Percentiles rank a stretch among this genome's conserved stretches.
These are phyloP conservation scores for Martes martes DNA, from an alignment of 2,113 vertebrate genomes.

Conservation along the genomic window DNA sequence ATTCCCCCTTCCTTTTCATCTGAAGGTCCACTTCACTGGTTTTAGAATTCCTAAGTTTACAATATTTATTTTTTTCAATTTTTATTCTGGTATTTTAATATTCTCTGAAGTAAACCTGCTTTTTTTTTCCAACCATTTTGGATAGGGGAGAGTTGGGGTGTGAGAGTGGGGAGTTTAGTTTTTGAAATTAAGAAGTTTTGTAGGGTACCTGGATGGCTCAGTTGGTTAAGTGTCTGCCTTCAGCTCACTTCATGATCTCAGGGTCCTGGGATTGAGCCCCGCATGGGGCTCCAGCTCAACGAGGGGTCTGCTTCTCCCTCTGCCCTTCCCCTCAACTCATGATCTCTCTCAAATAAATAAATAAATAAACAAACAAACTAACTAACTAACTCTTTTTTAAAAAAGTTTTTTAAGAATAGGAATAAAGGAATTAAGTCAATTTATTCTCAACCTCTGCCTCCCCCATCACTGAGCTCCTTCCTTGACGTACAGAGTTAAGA, in stretches of 20 bases:
- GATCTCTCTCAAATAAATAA: not conserved
- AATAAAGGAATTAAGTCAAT: not conserved
- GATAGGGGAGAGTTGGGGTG: not conserved
- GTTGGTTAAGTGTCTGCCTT: not conserved
- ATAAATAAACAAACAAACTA: not conserved
- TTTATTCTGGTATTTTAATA: not conserved
- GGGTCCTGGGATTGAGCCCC: not conserved
- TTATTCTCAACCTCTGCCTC: not conserved
- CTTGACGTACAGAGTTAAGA: not conserved
- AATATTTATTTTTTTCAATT: not conserved
- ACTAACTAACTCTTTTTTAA: not conserved
- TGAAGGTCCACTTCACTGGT: not conserved
- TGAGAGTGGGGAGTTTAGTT: not conserved
- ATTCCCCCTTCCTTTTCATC: not conserved
- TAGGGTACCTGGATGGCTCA: not conserved
- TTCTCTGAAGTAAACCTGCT: not conserved
- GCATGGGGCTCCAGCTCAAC: not conserved
- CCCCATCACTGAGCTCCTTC: not conserved
- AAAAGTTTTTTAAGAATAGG: not conserved
- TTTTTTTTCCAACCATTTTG: not conserved
- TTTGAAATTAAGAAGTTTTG: constrained; percentile 8
- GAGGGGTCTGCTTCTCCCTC: not conserved
- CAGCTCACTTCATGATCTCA: not conserved
- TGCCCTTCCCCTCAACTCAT: not conserved
- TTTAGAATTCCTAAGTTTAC: not conserved